A percentile compares a stretch with the other conserved stretches of the same genome.
These are phyloP conservation scores for Leptoteleia sp. DNA, from an alignment of 1,140 invertebrate genomes.

Conservation along the genomic window DNA sequence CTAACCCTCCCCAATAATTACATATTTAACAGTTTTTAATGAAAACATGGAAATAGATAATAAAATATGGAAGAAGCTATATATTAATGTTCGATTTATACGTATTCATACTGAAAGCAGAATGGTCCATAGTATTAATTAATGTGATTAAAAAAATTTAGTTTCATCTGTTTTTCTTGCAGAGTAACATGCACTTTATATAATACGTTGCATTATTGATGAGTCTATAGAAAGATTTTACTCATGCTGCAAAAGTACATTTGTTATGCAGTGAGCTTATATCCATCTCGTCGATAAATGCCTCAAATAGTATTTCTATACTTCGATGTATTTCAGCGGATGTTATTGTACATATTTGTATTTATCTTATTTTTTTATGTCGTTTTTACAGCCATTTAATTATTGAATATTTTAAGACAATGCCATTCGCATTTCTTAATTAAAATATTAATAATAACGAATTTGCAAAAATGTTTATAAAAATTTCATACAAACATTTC, in stretches of 20 bases:
- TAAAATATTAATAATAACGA: not conserved
- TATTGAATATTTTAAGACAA: constrained; percentile 37
- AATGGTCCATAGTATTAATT: too few species aligned
- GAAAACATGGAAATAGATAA: too few species aligned
- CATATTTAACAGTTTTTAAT: too few species aligned
- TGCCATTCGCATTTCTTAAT: constrained; percentile 13
- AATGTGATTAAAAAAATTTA: too few species aligned
- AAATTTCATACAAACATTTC: too few species aligned
- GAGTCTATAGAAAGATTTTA: constrained; percentile 52
- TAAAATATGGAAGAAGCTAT: too few species aligned
- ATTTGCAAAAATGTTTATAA: too few species aligned
- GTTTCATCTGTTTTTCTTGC: not conserved
- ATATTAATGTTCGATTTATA: too few species aligned
- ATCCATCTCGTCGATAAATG: constrained; percentile 27
- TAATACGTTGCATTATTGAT: constrained; percentile 38
- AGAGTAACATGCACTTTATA: constrained; percentile 1
- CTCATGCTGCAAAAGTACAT: constrained; percentile 18
- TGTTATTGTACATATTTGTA: too few species aligned
- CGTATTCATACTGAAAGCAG: too few species aligned
- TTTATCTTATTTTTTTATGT: too few species aligned
- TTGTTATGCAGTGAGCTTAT: constrained; percentile 46
- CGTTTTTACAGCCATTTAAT: constrained; percentile 14
- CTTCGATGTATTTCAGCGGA: constrained; percentile 33
- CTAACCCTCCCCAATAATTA: too few species aligned
- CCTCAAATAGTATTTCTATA: constrained; percentile 56